Percentiles rank a stretch among this genome's conserved stretches.
Evolutionary conservation across 35 echinoderm and acorn worm species (phyloP).

Genomic region (Ophioderma brevispina): DNA sequence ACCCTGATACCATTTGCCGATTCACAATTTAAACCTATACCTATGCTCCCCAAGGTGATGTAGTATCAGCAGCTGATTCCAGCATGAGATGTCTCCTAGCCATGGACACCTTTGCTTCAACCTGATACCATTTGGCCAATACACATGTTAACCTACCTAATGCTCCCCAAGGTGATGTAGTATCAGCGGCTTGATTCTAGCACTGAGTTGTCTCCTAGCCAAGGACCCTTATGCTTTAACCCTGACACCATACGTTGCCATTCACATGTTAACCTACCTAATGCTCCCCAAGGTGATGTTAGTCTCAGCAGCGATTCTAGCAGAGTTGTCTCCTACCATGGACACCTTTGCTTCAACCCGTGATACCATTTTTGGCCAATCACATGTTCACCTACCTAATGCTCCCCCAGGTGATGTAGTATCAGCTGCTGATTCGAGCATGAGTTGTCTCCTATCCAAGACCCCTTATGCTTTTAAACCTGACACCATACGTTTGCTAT

Average conservation of each 20-base stretch:
- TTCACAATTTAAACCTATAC: slow-evolving; percentile 33
- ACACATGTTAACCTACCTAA: slow-evolving; percentile 39
- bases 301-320: not conserved
- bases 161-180: slow-evolving; percentile 7
- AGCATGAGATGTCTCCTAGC: slow-evolving; percentile 56
- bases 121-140: slow-evolving; percentile 21
- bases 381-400: slow-evolving; percentile 18
- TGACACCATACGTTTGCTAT: slow-evolving; percentile 3
- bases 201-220: slow-evolving; percentile 57
- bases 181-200: slow-evolving; percentile 29
- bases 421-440: slow-evolving; percentile 24
- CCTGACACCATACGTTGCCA: slow-evolving; percentile 23
- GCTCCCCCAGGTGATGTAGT: slow-evolving; percentile 34
- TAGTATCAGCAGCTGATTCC: slow-evolving; percentile 37
- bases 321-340: slow-evolving; percentile 46
- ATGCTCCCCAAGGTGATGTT: not conserved
- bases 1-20: slow-evolving; percentile 12
- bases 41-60: slow-evolving; percentile 40
- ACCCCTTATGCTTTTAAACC: slow-evolving; percentile 17
- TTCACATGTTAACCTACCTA: slow-evolving; percentile 25
- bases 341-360: slow-evolving; percentile 36
- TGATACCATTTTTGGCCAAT: slow-evolving; percentile 6
- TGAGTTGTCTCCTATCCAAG: slow-evolving; percentile 57
- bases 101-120: slow-evolving; percentile 20
- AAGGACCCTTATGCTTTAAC: slow-evolving; percentile 18